Conservation (phyloP, 2,888 invertebrate genomes). For the Drosophila fulvimacula region DNA sequence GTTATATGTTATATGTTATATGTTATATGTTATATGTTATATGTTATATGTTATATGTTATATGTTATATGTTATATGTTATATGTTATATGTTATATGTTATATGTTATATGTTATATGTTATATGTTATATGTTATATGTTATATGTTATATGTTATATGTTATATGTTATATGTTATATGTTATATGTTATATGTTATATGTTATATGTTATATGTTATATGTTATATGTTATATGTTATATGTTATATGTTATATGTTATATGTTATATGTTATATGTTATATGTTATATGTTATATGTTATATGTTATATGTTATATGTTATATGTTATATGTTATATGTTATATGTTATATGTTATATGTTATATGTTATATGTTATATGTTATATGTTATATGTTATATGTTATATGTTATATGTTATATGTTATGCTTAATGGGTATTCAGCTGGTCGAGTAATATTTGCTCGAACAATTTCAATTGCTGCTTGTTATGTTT, state of each 20-base stretch:
- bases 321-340: conserved; percentile 2
- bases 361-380: conserved; percentile 5
- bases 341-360: conserved; percentile 3
- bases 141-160: conserved; percentile 6
- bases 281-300: conserved; percentile 2
- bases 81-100: conserved; percentile 2
- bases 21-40: conserved; percentile 2
- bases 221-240: conserved; percentile 2
- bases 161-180: conserved; percentile 3
- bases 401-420: background rate
- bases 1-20: conserved; percentile 2
- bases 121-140: conserved; percentile 3
- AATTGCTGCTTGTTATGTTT: conserved; percentile 19
- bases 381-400: conserved; percentile 5
- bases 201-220: background rate
- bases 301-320: conserved; percentile 2
- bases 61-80: conserved; percentile 2
- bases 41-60: conserved; percentile 2
- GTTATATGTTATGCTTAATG: background rate
- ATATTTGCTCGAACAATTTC: background rate
- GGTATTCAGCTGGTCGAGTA: background rate
- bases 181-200: background rate
- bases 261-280: conserved; percentile 2
- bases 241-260: conserved; percentile 2
- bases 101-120: conserved; percentile 2